phyloP scores from a whole-genome alignment of 2,113 vertebrate genomes.

The Camelus bactrianus region DNA sequence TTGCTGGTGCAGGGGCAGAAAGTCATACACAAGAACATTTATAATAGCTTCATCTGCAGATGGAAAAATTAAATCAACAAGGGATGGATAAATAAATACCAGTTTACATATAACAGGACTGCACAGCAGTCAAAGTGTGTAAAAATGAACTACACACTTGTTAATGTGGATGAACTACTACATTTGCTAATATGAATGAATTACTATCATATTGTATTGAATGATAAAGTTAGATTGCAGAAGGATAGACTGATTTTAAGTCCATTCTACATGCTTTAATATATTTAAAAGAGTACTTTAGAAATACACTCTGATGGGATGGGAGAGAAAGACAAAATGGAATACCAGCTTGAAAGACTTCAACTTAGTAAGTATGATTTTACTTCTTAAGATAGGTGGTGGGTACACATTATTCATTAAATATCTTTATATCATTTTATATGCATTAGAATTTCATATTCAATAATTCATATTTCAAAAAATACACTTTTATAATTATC shows the following conservation, averaged over 20 bases:
- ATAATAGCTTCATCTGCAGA: not conserved
- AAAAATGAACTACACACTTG: not conserved
- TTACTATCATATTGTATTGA: not conserved
- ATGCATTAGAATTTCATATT: not conserved
- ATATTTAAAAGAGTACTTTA: not conserved
- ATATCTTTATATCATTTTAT: not conserved
- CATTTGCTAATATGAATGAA: not conserved
- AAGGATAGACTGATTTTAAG: not conserved
- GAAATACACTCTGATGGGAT: not conserved
- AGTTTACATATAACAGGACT: not conserved
- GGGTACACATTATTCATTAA: rapidly evolving
- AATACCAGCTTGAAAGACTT: not conserved
- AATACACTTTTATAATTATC: not conserved
- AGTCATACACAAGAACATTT: not conserved
- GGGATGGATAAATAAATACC: not conserved
- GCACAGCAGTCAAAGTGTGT: not conserved
- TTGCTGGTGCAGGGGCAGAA: not conserved
- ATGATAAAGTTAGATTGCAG: not conserved
- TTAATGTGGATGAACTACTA: not conserved
- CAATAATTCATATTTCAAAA: not conserved
- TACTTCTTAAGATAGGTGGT: not conserved
- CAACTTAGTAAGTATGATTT: not conserved
- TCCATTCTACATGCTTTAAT: not conserved
- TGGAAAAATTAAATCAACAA: not conserved
- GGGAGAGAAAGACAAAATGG: not conserved